Percentiles rank a stretch among this genome's conserved stretches.
phyloP scores from a whole-genome alignment of 1,140 invertebrate species.

The Anadara kagoshimensis region DNA sequence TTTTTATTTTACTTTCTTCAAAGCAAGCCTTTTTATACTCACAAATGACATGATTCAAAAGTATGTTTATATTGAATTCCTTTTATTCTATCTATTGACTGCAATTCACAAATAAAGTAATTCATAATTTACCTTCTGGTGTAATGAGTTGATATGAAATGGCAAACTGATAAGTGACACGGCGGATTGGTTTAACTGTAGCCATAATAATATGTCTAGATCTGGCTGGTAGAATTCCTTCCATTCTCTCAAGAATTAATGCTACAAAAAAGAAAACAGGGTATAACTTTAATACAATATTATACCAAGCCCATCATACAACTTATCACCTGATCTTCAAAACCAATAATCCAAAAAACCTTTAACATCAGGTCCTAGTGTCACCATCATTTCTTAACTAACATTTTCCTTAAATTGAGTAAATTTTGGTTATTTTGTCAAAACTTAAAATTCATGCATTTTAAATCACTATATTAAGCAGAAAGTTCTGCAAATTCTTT shows the following conservation, averaged over 20 bases:
- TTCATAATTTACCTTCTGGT: constrained; percentile 57
- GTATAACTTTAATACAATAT: constrained; percentile 13
- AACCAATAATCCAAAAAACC: too few relatives aligned
- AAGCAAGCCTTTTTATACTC: too few relatives aligned
- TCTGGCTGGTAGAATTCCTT: constrained; percentile 67
- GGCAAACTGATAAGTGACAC: constrained; percentile 69
- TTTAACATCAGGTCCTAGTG: too few relatives aligned
- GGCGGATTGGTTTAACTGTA: constrained; percentile 61
- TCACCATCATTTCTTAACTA: too few relatives aligned
- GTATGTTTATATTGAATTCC: background rate
- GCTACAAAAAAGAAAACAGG: constrained; percentile 52
- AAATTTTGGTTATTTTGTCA: too few relatives aligned
- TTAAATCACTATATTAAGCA: too few relatives aligned
- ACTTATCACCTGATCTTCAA: too few relatives aligned
- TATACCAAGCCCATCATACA: constrained; percentile 2
- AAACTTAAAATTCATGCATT: too few relatives aligned
- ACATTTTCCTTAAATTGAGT: too few relatives aligned
- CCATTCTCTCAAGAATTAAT: constrained; percentile 61
- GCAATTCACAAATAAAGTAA: background rate
- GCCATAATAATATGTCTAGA: constrained; percentile 63
- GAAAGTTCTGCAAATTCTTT: too few relatives aligned
- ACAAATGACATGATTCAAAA: background rate
- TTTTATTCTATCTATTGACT: background rate
- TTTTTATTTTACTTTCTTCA: too few relatives aligned
- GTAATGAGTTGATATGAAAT: constrained; percentile 69